Evolutionary conservation across 1,140 invertebrate species (phyloP).

Genomic region (Rhagoletis pomonella): DNA sequence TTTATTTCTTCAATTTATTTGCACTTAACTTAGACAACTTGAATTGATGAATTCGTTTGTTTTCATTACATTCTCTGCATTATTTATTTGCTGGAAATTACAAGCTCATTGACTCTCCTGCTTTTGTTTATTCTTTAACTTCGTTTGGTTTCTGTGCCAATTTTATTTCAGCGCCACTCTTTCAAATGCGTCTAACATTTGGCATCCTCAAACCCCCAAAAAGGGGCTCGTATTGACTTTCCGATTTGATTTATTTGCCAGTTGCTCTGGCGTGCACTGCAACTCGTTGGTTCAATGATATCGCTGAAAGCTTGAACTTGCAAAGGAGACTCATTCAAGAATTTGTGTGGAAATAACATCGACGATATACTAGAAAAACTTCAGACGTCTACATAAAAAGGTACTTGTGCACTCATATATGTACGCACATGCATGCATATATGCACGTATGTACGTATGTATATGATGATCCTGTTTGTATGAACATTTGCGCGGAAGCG

Average conservation of each 20-base stretch:
- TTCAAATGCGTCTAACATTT: background rate
- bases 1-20: slow-evolving; percentile 16
- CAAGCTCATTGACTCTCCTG: background rate
- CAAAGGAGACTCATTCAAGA: background rate
- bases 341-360: too few species aligned
- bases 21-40: background rate
- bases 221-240: slow-evolving; percentile 9
- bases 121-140: background rate
- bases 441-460: too few species aligned
- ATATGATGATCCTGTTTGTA: too few species aligned
- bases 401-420: too few species aligned
- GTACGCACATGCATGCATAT: too few species aligned
- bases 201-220: background rate
- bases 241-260: slow-evolving; percentile 32
- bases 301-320: background rate
- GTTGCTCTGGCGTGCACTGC: background rate
- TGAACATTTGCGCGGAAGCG: too few species aligned
- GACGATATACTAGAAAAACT: too few species aligned
- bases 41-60: slow-evolving; percentile 25
- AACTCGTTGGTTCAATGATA: background rate
- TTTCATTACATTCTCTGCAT: background rate
- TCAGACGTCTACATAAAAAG: too few species aligned
- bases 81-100: slow-evolving; percentile 37
- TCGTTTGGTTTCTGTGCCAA: background rate
- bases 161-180: background rate